These are phyloP conservation scores for Cygnus atratus DNA, from an alignment of 2,113 vertebrate genomes.

Conservation along the genomic window DNA sequence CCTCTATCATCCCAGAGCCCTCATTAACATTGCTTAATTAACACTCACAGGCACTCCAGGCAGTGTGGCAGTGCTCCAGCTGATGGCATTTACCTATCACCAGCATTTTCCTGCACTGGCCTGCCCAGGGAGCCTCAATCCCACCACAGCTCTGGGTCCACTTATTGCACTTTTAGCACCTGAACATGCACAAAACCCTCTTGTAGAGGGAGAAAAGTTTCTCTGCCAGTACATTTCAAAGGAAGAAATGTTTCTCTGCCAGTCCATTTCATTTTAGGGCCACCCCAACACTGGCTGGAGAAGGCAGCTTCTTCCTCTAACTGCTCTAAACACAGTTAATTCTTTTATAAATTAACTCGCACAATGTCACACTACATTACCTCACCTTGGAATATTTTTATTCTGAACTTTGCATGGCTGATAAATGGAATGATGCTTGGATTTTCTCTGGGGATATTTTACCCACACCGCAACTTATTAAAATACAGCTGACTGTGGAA, in stretches of 20 bases:
- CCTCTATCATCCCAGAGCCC: not conserved
- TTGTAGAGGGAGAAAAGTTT: not conserved
- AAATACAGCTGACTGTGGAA: constrained; percentile 64
- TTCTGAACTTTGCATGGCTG: constrained; percentile 33
- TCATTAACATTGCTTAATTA: not conserved
- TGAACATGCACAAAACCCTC: not conserved
- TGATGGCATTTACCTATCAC: not conserved
- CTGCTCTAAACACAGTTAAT: constrained; percentile 39
- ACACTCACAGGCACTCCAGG: not conserved
- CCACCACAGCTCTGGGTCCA: not conserved
- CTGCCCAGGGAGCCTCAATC: not conserved
- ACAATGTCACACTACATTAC: constrained; percentile 27
- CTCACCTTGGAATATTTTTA: constrained; percentile 46
- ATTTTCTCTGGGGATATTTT: constrained; percentile 53
- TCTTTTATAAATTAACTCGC: constrained; percentile 61
- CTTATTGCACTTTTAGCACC: not conserved
- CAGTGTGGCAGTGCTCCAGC: not conserved
- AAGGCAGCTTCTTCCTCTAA: not conserved
- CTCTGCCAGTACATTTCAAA: not conserved
- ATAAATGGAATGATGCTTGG: not conserved
- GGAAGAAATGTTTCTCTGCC: not conserved
- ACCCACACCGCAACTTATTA: constrained; percentile 57
- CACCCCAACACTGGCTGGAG: not conserved
- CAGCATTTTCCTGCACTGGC: not conserved
- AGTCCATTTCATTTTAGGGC: not conserved